phyloP scores from a whole-genome alignment of 2,888 invertebrate species.

The Drosophila seclusa region DNA sequence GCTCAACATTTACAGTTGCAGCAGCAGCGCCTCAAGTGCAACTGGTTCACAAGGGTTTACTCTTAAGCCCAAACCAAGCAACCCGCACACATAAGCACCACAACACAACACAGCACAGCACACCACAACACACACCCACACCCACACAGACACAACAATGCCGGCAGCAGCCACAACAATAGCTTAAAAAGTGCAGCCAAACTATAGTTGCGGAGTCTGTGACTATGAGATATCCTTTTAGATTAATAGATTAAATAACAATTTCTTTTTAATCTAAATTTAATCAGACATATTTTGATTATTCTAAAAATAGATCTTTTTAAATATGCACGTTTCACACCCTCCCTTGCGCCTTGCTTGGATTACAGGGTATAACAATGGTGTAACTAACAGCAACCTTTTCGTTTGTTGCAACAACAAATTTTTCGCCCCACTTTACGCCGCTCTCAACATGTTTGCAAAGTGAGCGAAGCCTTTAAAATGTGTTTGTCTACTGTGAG shows the following conservation, averaged over 20 bases:
- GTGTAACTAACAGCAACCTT: constrained; percentile 53
- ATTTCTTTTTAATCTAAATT: not conserved
- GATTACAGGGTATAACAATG: constrained; percentile 37
- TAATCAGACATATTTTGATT: not conserved
- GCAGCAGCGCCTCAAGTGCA: constrained; percentile 69
- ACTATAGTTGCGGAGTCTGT: not conserved
- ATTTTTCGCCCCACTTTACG: constrained; percentile 32
- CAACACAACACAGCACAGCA: not conserved
- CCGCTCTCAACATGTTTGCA: constrained; percentile 35
- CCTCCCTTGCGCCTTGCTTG: no score
- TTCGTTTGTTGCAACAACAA: constrained; percentile 64
- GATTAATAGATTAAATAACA: not conserved
- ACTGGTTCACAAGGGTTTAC: constrained; percentile 73
- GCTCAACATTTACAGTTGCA: constrained; percentile 35
- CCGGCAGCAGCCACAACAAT: constrained; percentile 51
- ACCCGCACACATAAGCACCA: constrained; percentile 19
- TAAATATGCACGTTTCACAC: not conserved
- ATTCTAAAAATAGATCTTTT: not conserved
- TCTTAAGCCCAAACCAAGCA: constrained; percentile 44
- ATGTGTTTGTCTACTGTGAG: constrained; percentile 57
- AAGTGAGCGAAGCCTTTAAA: constrained; percentile 66
- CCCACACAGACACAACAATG: constrained; percentile 36
- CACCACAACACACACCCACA: constrained; percentile 1
- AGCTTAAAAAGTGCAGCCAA: constrained; percentile 22
- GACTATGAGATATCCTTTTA: constrained; percentile 30